Base-by-base conservation (phyloP, 2,113 vertebrate species). In the Pluvialis apricaria region DNA sequence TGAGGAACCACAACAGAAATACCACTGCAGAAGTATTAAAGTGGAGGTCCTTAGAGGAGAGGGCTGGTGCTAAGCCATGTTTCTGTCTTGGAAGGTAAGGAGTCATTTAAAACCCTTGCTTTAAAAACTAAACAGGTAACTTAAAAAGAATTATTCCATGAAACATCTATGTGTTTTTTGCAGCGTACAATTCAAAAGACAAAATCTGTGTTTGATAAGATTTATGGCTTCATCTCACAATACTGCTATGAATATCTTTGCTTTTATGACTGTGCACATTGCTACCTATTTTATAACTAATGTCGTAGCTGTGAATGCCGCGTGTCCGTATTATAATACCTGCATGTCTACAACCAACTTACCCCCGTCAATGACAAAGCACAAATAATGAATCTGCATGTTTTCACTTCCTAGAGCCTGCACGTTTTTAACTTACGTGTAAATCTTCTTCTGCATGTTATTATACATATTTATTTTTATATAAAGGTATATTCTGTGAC, bases 1-100 rank as follows among this genome's bases (percentile, higher is more conserved):
- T 54, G 58, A 84, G 80, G 77, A 89, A 75, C 38, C 36, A 72
- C 69, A 71, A 76, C 72, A 94, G 65, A 94, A 86, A 76, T 71
- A 94, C 17, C 72, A 38, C 81, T 87, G 86, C 83, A 95, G 86
- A 92, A 84, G 28, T 82, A 87, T 38, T 88, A 29, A 91, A 71
- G 60, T 68, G 65, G 57, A 92, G 55, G 11, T 84, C 57, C 44
- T 91, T 45, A 89, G 34, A 94, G 77, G 61, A 94, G 66, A 73
- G 38, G 79, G 71, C 93, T 76, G 73, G 47, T 88, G 57, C 69
- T 92, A 86, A 97, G 94, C 69, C 91, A 98, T 98, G 97, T 97
- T 98, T 94, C 88, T 97, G 15, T 87, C 97, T 57, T 88, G 94
- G 68, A 98, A 98, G 97, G 97, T 98, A 97, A 96, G 97, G 12